A percentile compares a stretch with the other conserved stretches of the same genome.
phyloP scores from a whole-genome alignment of 1,140 invertebrate species.

The Magallana gigas region DNA sequence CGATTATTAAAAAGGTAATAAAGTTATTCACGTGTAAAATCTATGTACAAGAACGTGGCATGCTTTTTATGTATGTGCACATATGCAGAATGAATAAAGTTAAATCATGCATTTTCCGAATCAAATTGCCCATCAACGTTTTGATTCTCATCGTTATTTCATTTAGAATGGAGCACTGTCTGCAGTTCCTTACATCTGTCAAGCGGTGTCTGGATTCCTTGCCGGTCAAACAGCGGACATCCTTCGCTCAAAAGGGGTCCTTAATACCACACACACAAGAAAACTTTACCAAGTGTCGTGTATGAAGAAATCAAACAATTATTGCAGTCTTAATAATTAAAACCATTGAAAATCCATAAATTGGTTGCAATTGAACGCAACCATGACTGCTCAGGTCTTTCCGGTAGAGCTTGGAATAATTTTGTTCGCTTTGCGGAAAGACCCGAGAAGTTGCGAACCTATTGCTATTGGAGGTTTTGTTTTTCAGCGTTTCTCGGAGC shows the following conservation, averaged over 20 bases:
- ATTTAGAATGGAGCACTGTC: slow-evolving; percentile 91
- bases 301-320: slow-evolving; percentile 42
- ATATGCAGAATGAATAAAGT: too few relatives aligned
- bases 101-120: too few relatives aligned
- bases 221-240: slow-evolving; percentile 90
- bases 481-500: slow-evolving; percentile 67
- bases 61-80: too few relatives aligned
- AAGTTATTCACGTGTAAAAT: too few relatives aligned
- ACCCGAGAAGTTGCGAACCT: background rate
- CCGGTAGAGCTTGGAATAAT: too few relatives aligned
- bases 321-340: background rate
- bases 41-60: too few relatives aligned
- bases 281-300: slow-evolving; percentile 81
- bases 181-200: slow-evolving; percentile 91
- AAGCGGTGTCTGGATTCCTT: slow-evolving; percentile 87
- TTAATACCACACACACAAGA: slow-evolving; percentile 80
- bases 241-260: slow-evolving; percentile 83
- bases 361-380: too few relatives aligned
- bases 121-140: background rate
- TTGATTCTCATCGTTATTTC: background rate
- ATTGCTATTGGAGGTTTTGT: background rate
- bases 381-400: too few relatives aligned
- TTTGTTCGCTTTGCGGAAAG: background rate
- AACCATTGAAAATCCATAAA: background rate
- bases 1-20: too few relatives aligned